Evolutionary conservation across 2,113 vertebrate species (phyloP).

Genomic region (Mesocricetus auratus): DNA sequence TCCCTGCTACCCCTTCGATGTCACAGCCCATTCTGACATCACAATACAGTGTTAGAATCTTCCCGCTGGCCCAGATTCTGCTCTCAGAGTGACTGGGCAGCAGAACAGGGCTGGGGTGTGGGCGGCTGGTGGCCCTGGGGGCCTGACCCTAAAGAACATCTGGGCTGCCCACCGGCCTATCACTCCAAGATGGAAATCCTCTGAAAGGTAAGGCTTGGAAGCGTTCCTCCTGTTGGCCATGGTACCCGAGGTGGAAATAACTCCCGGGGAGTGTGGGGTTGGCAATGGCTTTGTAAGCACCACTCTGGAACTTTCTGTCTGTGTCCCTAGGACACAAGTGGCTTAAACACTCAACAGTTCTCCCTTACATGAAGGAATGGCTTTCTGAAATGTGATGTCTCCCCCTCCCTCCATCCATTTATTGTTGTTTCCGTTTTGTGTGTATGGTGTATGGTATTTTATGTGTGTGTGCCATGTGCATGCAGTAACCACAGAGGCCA

Average conservation of each 20-base stretch:
- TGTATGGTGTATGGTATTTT: not conserved
- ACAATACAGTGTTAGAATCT: conserved; percentile 36
- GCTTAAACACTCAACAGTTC: not conserved
- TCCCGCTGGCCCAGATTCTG: conserved; percentile 19
- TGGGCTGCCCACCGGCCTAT: not conserved
- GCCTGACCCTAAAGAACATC: conserved; percentile 56
- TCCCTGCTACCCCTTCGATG: conserved; percentile 8
- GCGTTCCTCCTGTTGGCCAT: not conserved
- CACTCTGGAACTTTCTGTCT: not conserved
- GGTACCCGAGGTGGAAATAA: not conserved
- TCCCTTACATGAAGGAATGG: not conserved
- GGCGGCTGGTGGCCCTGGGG: conserved; percentile 46
- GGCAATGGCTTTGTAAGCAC: not conserved
- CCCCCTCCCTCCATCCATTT: not conserved
- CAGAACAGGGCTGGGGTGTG: not conserved
- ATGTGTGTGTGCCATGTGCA: not conserved
- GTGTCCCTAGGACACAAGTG: not conserved
- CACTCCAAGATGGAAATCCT: conserved; percentile 45
- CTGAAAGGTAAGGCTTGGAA: conserved; percentile 68
- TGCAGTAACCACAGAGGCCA: not conserved
- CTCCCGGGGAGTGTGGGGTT: not conserved
- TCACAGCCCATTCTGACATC: conserved; percentile 74
- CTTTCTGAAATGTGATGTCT: not conserved
- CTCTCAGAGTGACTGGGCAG: not conserved
- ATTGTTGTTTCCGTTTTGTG: not conserved